Percentiles rank a stretch among this genome's conserved stretches.
These are phyloP conservation scores for Clupea harengus DNA, from an alignment of 2,113 vertebrate species.

Conservation along the genomic window DNA sequence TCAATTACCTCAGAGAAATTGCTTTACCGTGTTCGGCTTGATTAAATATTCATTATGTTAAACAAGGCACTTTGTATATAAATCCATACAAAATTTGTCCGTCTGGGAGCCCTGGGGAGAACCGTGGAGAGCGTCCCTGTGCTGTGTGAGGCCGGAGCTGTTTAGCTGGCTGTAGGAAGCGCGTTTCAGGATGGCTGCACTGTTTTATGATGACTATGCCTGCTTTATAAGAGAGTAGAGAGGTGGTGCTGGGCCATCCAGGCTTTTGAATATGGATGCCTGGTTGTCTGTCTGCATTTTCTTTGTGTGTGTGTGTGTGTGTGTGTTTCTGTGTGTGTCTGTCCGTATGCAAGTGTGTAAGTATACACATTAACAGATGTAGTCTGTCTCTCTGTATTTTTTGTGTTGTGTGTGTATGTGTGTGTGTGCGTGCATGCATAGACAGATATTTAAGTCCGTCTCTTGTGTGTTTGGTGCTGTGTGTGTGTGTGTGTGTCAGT, in stretches of 20 bases:
- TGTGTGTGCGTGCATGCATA: too few relatives aligned
- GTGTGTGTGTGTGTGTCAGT: neutral
- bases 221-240: too few relatives aligned
- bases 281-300: neutral
- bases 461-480: too few relatives aligned
- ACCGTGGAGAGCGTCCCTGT: neutral
- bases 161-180: neutral
- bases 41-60: slow-evolving; percentile 77
- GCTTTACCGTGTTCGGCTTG: slow-evolving; percentile 67
- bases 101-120: slow-evolving; percentile 57
- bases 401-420: neutral
- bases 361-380: too few relatives aligned
- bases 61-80: slow-evolving; percentile 60
- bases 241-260: too few relatives aligned
- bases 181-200: too few relatives aligned
- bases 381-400: too few relatives aligned
- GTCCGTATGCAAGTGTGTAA: too few relatives aligned
- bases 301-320: neutral
- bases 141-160: neutral
- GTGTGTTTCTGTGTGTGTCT: too few relatives aligned
- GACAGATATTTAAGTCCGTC: too few relatives aligned
- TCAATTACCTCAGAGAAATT: slow-evolving; percentile 76
- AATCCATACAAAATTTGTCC: slow-evolving; percentile 65
- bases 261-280: too few relatives aligned
- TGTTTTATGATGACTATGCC: too few relatives aligned